Base-by-base conservation (phyloP, 2,797 vertebrate species). In the Sebastiscus tertius region DNA sequence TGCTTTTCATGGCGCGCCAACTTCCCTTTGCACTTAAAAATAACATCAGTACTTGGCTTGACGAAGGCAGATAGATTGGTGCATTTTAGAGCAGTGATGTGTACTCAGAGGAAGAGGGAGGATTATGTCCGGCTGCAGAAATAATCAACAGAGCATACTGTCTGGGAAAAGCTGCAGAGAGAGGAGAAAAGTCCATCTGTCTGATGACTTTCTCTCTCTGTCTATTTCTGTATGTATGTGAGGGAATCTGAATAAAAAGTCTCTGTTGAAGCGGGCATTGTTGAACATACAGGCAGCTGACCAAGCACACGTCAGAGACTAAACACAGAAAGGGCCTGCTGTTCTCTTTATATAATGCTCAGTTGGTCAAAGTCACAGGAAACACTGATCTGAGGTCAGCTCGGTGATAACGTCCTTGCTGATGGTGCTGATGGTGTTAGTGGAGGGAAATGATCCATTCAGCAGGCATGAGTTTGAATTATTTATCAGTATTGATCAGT, bases 271-370 rank as follows among this genome's bases (percentile, higher is more conserved):
- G 83, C 71, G 76, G 77, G 71, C 87, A 74, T 56, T 84, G 80
- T 68, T 83, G 22, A 62, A 56, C 27, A 55, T 61, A 65, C 3
- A 5, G 73, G 80, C 88, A 80, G 84, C 82, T 86, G 67, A 81
- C 68, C 69, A 75, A 85, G 66, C 64, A 64, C 39, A 75, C 46
- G 8, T 82, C 75, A 72, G 33, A 20, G 70, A 10, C 31, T 26
- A 70, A 78, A 81, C 39, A 80, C 77, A 87, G 74, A 79, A 88
- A 84, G 70, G 24, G 56, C 59, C 75, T 33, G 82, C 72, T 84
- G 84, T 72, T 88, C 42, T 39, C 18, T 67, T 86, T 82, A 75
- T 74, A n/a, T 62, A 86, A 88, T 29, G 10, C 81, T 20, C 67
- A 81, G 68, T 62, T 34, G 49, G 74, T 61, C 70, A 58, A 68